Evolutionary conservation across 2,113 vertebrate species (phyloP).

Genomic region (Notothenia rossii): DNA sequence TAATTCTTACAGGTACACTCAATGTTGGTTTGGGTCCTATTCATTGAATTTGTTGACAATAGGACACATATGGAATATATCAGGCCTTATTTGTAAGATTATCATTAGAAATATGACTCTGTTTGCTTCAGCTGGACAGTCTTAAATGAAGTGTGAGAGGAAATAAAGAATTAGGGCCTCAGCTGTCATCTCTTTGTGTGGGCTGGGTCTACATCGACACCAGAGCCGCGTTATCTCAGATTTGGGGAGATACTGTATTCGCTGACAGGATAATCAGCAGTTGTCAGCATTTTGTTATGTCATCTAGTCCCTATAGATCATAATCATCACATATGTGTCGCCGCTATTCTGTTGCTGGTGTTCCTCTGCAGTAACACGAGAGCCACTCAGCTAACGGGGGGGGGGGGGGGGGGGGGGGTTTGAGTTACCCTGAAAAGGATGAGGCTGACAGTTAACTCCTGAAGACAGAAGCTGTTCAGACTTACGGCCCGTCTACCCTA

Average conservation of each 20-base stretch:
- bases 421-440: constrained; percentile 45
- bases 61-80: too few species aligned
- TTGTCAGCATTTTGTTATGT: constrained; percentile 26
- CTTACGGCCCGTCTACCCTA: too few species aligned
- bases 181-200: too few species aligned
- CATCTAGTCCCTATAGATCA: constrained; percentile 33
- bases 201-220: not conserved
- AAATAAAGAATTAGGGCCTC: too few species aligned
- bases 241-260: not conserved
- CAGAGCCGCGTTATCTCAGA: not conserved
- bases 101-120: too few species aligned
- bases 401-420: not conserved
- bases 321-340: constrained; percentile 39
- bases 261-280: constrained; percentile 21
- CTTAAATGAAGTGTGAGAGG: too few species aligned
- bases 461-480: constrained; percentile 27
- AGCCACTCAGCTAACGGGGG: not conserved
- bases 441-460: constrained; percentile 36
- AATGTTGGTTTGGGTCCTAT: too few species aligned
- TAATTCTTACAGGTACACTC: too few species aligned
- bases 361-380: constrained; percentile 8
- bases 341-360: not conserved
- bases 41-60: too few species aligned
- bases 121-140: too few species aligned
- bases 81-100: too few species aligned